phyloP scores from a whole-genome alignment of 2,113 vertebrate genomes.

The Grammatotria lemairii region DNA sequence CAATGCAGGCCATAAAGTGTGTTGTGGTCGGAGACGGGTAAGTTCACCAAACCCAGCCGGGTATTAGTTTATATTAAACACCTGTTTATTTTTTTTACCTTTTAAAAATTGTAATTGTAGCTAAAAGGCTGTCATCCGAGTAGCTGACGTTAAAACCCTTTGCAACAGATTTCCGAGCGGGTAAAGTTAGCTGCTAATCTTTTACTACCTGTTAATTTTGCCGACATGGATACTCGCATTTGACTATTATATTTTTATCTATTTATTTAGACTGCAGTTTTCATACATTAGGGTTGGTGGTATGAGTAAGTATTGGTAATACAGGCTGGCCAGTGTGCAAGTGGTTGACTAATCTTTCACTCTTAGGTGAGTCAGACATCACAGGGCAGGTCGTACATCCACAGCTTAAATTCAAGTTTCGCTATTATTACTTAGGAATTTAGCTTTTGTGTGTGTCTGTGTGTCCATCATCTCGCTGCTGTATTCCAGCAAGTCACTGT shows the following conservation, averaged over 20 bases:
- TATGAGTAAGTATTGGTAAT: not conserved
- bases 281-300: not conserved
- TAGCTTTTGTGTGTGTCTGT: not conserved
- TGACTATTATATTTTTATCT: not conserved
- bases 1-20: conserved; percentile 98
- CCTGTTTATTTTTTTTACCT: not conserved
- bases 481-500: not conserved
- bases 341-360: not conserved
- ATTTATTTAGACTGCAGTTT: not conserved
- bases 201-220: not conserved
- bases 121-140: not conserved
- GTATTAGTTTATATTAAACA: not conserved
- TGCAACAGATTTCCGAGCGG: not conserved
- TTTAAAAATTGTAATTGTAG: not conserved
- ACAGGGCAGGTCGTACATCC: not conserved
- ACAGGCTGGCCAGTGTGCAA: not conserved
- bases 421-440: not conserved
- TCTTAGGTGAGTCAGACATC: not conserved
- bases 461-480: not conserved
- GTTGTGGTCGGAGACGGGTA: conserved; percentile 96
- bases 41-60: conserved; percentile 64
- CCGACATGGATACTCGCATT: not conserved
- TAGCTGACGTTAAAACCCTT: not conserved
- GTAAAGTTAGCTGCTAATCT: not conserved
- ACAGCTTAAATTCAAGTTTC: not conserved